A percentile compares a stretch with the other conserved stretches of the same genome.
phyloP scores from a whole-genome alignment of 2,113 vertebrate genomes.

The Motacilla alba region DNA sequence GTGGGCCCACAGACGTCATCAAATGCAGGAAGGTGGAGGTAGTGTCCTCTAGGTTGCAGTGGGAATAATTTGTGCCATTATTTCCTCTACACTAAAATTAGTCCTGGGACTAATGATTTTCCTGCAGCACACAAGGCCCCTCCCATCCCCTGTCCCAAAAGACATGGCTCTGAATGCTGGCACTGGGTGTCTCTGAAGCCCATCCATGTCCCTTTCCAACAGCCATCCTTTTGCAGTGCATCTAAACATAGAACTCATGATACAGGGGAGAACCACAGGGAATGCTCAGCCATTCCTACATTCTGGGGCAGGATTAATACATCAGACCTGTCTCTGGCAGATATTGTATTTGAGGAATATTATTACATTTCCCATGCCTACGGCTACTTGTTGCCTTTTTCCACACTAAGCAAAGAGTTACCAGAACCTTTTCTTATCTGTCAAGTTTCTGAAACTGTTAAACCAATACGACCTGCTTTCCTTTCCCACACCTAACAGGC shows the following conservation, averaged over 20 bases:
- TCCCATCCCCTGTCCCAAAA: background rate
- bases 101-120: background rate
- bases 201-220: background rate
- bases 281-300: accelerated
- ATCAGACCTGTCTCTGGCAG: background rate
- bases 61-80: background rate
- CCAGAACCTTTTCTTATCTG: background rate
- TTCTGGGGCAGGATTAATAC: background rate
- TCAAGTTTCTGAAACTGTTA: background rate
- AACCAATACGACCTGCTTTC: background rate
- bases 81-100: background rate
- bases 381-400: background rate
- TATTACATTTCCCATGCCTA: background rate
- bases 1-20: background rate
- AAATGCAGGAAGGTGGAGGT: background rate
- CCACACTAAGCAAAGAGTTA: background rate
- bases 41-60: background rate
- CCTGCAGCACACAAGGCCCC: background rate
- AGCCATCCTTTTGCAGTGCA: background rate
- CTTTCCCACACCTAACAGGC: background rate
- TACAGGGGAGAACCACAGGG: accelerated
- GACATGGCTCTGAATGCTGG: background rate
- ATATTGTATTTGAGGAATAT: background rate
- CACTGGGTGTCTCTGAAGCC: background rate
- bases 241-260: accelerated